Evolutionary conservation across 2,797 vertebrate genomes (phyloP).

Genomic region (Ctenopoma kingsleyae): DNA sequence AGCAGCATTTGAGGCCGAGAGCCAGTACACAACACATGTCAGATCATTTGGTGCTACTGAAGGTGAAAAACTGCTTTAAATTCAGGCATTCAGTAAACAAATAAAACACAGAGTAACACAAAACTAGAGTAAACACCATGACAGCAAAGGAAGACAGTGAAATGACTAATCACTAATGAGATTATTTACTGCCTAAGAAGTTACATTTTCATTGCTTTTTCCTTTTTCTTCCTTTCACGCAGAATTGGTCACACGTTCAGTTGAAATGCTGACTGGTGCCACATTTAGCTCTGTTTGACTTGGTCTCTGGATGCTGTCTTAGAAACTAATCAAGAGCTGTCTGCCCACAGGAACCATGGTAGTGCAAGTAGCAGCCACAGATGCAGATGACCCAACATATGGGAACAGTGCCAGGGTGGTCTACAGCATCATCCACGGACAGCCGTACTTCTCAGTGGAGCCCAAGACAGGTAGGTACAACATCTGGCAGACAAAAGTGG

Average conservation of each 20-base stretch:
- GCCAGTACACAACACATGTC: conserved; percentile 24
- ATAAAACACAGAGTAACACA: conserved; percentile 5
- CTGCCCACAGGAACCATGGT: conserved; percentile 91
- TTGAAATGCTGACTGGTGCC: conserved; percentile 59
- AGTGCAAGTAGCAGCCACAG: conserved; percentile 95
- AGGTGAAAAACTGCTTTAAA: conserved; percentile 39
- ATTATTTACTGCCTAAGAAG: conserved; percentile 53
- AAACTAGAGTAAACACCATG: conserved; percentile 35
- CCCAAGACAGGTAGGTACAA: conserved; percentile 91
- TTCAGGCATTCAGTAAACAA: conserved; percentile 17
- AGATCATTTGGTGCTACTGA: conserved; percentile 13
- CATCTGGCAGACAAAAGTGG: neutral
- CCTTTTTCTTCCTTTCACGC: conserved; percentile 29
- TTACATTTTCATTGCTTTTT: conserved; percentile 35
- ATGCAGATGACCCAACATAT: conserved; percentile 95
- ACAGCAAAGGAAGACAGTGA: conserved; percentile 29
- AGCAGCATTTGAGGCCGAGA: conserved; percentile 29
- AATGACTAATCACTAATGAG: conserved; percentile 49
- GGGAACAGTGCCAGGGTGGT: conserved; percentile 96
- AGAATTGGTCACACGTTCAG: conserved; percentile 57
- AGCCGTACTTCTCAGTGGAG: conserved; percentile 98
- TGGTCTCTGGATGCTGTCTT: conserved; percentile 57
- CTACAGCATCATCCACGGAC: conserved; percentile 96
- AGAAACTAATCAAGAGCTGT: conserved; percentile 73
- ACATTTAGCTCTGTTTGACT: conserved; percentile 69